Evolutionary conservation across 2,797 vertebrate genomes (phyloP), one percentile per base, ranked within the genome.

Genomic region (Lerista edwardsae): DNA sequence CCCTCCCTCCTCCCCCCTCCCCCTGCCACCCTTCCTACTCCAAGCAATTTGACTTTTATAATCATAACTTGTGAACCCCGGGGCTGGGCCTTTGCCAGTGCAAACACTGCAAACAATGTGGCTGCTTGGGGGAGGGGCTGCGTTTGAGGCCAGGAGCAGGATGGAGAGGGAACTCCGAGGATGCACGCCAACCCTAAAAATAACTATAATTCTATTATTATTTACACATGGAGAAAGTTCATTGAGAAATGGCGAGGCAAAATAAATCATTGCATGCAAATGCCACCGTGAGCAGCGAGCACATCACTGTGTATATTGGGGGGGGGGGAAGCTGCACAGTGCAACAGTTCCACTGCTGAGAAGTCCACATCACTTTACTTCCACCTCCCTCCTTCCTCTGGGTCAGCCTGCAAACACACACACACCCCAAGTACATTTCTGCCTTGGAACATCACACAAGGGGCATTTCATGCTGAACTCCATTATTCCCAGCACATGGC

Each of bases 21-120:
- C 84, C 78, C 84, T 82, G 62, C 83, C 39, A 78, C 47, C 77
- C 76, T 65, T 86, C 87, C 78, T 47, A 82, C 67, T 59, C 87
- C 89, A 89, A 93, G 92, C 89, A 92, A 92, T 92, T 90, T 93
- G 93, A 93, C 90, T 94, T 94, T 93, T 91, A 93, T 93, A 93
- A 89, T 92, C 94, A 93, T 94, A 94, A 92, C 89, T 92, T 92
- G 88, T 92, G 93, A 94, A 91, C 93, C 89, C 90, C 74, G 90
- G 75, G 55, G 39, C 25, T 94, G 94, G 92, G 90, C 36, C 76
- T 0, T 2, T 82, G 93, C 93, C 94, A 95, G 93, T 84, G 75
- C 91, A 93, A 95, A 92, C 92, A 92, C 81, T 82, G 91, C 89
- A 90, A 92, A 95, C 93, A 95, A 94, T 94, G 93, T 84, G 90